Base-by-base conservation (phyloP, 2,888 invertebrate genomes). In the Mayetiola destructor region DNA sequence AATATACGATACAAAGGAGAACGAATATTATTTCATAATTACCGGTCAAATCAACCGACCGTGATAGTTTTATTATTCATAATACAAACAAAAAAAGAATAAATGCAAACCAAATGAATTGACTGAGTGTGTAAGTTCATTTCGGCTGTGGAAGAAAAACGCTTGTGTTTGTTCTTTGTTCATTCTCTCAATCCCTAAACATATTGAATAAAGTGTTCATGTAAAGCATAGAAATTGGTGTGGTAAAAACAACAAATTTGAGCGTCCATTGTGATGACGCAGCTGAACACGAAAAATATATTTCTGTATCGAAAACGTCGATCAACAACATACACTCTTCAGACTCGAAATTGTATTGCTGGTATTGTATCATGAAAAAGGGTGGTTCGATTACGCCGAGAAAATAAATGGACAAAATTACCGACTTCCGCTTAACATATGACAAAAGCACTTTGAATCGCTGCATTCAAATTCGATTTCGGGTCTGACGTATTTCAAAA, bases 391-490 rank as follows among this genome's bases (percentile, higher is more conserved):
- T 9, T 23, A 14, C 27, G 48, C 27, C 3, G 5, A n/a, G 2
- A 16, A 48, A 48, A 23, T n/a, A n/a, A n/a, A n/a, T n/a, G n/a
- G n/a, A 16, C 18, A 6, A 27, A 48, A 48, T 48, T 48, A 48
- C 48, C n/a, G 27, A 48, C 48, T 48, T 48, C 48, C 48, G 27
- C 48, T 16, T n/a, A n/a, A n/a, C n/a, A n/a, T n/a, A n/a, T n/a
- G n/a, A n/a, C n/a, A n/a, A n/a, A n/a, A n/a, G n/a, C n/a, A n/a
- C n/a, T n/a, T n/a, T n/a, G n/a, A n/a, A n/a, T n/a, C n/a, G n/a
- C n/a, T n/a, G n/a, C n/a, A n/a, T n/a, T n/a, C n/a, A n/a, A n/a
- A n/a, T n/a, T n/a, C n/a, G n/a, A n/a, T n/a, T n/a, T n/a, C n/a
- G n/a, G n/a, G n/a, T n/a, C n/a, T n/a, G n/a, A n/a, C n/a, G n/a